Percentiles rank a stretch among this genome's conserved stretches.
phyloP scores from a whole-genome alignment of 2,888 invertebrate species.

The Ecdyonurus torrentis region DNA sequence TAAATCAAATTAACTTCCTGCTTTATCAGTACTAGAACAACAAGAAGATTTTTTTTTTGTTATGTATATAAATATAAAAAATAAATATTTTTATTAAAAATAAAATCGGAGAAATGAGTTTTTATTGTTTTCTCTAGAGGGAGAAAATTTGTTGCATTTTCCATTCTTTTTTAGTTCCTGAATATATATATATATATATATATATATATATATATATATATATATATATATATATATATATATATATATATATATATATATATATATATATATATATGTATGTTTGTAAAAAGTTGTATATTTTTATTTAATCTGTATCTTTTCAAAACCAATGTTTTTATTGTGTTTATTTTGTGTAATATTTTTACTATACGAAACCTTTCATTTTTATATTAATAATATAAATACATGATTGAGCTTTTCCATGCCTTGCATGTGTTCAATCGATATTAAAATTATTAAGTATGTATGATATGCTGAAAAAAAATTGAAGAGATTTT shows the following conservation, averaged over 20 bases:
- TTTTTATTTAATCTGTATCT: no score
- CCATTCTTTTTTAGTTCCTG: background rate
- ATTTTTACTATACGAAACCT: no score
- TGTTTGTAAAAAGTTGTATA: no score
- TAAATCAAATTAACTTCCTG: background rate
- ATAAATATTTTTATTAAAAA: background rate
- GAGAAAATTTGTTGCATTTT: background rate
- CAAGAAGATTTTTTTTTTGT: background rate
- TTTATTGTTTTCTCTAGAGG: background rate
- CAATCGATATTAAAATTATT: no score
- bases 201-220: constrained; percentile 1
- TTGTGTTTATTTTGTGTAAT: no score
- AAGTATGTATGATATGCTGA: no score
- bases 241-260: background rate
- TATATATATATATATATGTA: no score
- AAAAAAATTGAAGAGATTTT: no score
- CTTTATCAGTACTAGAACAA: background rate
- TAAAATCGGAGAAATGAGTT: background rate
- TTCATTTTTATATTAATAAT: no score
- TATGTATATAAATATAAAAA: background rate
- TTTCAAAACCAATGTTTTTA: no score
- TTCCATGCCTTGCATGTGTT: no score
- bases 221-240: background rate
- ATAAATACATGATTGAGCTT: no score
- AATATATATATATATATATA: constrained; percentile 4